Evolutionary conservation across 2,797 vertebrate genomes (phyloP).

Genomic region (Remorina albescens): DNA sequence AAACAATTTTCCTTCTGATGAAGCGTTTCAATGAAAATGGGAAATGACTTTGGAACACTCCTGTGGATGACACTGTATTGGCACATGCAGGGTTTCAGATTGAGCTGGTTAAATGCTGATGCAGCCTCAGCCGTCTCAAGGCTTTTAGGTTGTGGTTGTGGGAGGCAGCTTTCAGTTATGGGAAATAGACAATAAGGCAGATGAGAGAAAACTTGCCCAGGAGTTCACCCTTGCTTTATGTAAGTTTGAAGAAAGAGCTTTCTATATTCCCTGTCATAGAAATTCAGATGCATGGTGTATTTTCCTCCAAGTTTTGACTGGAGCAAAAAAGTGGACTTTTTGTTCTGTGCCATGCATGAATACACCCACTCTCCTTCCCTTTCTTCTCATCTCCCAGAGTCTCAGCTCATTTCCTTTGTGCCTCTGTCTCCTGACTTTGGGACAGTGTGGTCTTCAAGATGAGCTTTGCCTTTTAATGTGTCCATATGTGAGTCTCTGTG

Average conservation of each 20-base stretch:
- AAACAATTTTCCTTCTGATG: not conserved
- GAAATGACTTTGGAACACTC: not conserved
- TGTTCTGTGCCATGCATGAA: constrained; percentile 16
- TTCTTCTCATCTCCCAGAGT: constrained; percentile 31
- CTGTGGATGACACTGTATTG: not conserved
- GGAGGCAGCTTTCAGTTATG: constrained; percentile 22
- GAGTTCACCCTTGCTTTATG: constrained; percentile 19
- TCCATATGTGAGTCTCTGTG: constrained; percentile 64
- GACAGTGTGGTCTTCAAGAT: constrained; percentile 42
- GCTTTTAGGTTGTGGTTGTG: constrained; percentile 39
- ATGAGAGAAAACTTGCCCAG: constrained; percentile 20
- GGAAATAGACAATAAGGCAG: constrained; percentile 24
- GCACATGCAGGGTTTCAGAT: constrained; percentile 3
- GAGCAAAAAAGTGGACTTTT: constrained; percentile 24
- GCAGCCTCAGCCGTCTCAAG: constrained; percentile 7
- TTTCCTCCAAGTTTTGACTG: not conserved
- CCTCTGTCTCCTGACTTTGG: constrained; percentile 49
- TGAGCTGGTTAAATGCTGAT: constrained; percentile 4
- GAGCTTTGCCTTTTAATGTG: constrained; percentile 47
- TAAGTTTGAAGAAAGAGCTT: not conserved
- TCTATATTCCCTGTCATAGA: not conserved
- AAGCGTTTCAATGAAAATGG: not conserved
- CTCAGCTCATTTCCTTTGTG: constrained; percentile 35
- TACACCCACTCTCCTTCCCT: constrained; percentile 23
- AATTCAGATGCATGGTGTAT: not conserved